These are phyloP conservation scores for Macrostomum cliftonense DNA, from an alignment of 2,888 invertebrate genomes.

Conservation along the genomic window DNA sequence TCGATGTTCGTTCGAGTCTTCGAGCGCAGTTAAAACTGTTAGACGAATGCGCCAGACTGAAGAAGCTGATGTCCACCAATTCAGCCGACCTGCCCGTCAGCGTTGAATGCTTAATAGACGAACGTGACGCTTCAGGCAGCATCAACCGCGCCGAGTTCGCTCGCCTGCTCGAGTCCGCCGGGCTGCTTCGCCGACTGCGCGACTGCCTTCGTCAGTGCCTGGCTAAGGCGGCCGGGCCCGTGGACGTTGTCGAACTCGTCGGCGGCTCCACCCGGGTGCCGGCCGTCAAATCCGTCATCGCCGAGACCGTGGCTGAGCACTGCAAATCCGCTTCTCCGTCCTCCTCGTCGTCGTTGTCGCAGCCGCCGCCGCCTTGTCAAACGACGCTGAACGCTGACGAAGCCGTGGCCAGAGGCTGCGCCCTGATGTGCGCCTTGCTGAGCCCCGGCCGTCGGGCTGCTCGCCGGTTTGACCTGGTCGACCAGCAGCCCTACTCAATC, in stretches of 20 bases:
- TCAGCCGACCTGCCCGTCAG: constrained; percentile 76
- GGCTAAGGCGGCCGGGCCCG: constrained; percentile 37
- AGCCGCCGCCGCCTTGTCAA: too few relatives aligned
- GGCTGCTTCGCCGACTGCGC: too few relatives aligned
- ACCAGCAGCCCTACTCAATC: too few relatives aligned
- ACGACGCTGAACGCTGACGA: constrained; percentile 62
- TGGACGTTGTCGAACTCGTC: constrained; percentile 81
- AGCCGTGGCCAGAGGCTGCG: constrained; percentile 83
- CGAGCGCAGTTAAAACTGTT: constrained; percentile 66
- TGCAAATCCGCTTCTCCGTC: too few relatives aligned
- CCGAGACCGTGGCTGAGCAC: too few relatives aligned
- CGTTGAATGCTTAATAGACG: constrained; percentile 85
- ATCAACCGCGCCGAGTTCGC: constrained; percentile 45
- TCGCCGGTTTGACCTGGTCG: too few relatives aligned
- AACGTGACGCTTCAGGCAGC: constrained; percentile 72
- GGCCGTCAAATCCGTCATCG: constrained; percentile 49
- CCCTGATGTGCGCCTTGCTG: constrained; percentile 42
- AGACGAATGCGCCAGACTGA: constrained; percentile 82
- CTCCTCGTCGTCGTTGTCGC: too few relatives aligned
- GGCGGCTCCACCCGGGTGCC: constrained; percentile 88
- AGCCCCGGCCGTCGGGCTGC: too few relatives aligned
- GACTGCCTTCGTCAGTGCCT: too few relatives aligned
- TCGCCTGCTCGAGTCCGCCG: not conserved
- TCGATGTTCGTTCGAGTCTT: constrained; percentile 60
- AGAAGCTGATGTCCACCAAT: constrained; percentile 98